phyloP scores from a whole-genome alignment of 2,888 invertebrate species.

The Metacarcinus magister region DNA sequence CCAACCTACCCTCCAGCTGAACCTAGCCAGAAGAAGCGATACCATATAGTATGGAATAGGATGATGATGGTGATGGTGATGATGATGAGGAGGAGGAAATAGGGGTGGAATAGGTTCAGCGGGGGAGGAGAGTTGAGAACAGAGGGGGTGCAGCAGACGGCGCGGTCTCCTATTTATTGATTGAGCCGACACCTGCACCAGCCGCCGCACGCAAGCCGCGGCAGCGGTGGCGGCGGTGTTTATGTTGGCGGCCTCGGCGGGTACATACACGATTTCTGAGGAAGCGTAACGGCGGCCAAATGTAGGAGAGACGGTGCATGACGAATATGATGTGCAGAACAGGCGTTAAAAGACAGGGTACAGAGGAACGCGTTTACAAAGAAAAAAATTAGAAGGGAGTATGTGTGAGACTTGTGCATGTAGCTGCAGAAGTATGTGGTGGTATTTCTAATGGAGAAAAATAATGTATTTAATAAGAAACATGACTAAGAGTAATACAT shows the following conservation, averaged over 20 bases:
- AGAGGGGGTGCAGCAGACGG: constrained; percentile 17
- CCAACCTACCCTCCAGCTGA: too few species aligned
- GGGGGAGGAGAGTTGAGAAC: neutral
- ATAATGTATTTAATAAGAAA: too few species aligned
- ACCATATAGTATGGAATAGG: too few species aligned
- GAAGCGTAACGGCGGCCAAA: neutral
- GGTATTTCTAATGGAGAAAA: too few species aligned
- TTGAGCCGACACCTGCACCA: constrained; percentile 10
- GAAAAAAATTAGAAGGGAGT: neutral
- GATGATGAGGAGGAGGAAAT: neutral
- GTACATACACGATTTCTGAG: neutral
- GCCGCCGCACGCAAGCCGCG: constrained; percentile 14
- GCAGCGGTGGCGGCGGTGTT: neutral
- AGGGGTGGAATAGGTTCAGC: neutral
- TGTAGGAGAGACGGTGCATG: neutral
- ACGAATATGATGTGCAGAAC: neutral
- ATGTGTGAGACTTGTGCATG: neutral
- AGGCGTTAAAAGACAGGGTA: neutral
- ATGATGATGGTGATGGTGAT: too few species aligned
- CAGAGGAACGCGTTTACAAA: neutral
- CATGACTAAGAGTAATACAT: too few species aligned
- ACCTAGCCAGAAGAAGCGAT: too few species aligned
- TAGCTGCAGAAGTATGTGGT: neutral
- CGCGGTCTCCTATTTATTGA: neutral
- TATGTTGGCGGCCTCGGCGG: neutral